Evolutionary conservation across 2,797 vertebrate species (phyloP), one percentile per base, ranked within the genome.

Genomic region (Ispidina picta): DNA sequence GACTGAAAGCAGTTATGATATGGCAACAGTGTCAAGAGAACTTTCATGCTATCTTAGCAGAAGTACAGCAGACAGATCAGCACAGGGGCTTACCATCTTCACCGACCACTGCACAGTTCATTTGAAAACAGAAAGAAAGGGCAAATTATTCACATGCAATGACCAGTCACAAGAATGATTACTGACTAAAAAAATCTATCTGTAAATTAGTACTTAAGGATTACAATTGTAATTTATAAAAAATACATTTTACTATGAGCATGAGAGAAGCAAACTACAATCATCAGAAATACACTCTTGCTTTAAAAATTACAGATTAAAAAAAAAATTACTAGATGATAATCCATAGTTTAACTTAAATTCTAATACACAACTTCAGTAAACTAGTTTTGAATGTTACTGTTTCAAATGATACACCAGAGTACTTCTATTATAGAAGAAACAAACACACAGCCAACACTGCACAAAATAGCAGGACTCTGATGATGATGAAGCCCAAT

Each of bases 41-140:
- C n/a, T 97, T 92, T 97, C 97, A 98, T 96, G 96, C 96, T 97
- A 92, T 91, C 93, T 84, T 63, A 94, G 95, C 80, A 90, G 94
- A 93, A 95, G 95, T 96, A 98, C 95, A 98, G 95, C 94, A 97
- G 97, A 98, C 89, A 98, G 94, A 98, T 96, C 96, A 97, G 97
- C 97, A 97, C 97, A 97, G 92, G 81, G 96, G 97, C 98, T 99
- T 98, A 99, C 99, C 98, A 98, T 98, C 98, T 98, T 99, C 93
- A 98, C 94, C 92, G 98, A 99, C 99, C 98, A 99, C 99, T 99
- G 98, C 97, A 97, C 96, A 97, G 97, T 98, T 98, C 96, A 97
- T 97, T 95, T 98, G 97, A 97, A 98, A 98, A 98, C 96, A 98
- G 95, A 98, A 98, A 98, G 97, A 98, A 98, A 98, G 94, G 97